Evolutionary conservation across 2,797 vertebrate species (phyloP), one percentile per base, ranked within the genome.

Genomic region (Hyperoplus lanceolatus): DNA sequence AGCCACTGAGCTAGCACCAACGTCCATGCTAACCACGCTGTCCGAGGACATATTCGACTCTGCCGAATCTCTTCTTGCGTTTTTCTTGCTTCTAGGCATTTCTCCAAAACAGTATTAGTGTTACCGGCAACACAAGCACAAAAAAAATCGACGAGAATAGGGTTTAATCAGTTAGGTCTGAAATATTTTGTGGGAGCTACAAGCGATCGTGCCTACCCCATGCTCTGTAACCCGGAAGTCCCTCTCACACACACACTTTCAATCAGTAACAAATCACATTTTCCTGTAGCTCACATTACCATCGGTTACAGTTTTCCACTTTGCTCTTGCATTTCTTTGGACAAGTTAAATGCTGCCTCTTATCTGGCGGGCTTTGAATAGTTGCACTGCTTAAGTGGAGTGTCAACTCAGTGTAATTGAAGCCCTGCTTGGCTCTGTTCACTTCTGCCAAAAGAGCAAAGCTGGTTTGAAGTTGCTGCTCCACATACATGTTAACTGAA

Each of bases 341-440:
- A 41, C 9, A 65, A 72, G 66, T 83, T 82, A 50, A 50, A 63
- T 51, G 42, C 60, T 61, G 45, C 55, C 16, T 83, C 64, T 68
- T 61, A 61, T 71, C 60, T 50, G 15, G 21, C 43, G 73, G 18
- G 6, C 43, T 75, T 81, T 65, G 7, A 70, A 36, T 39, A 64
- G 60, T 70, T 73, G 16, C 9, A 46, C 21, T 6, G 41, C 51
- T 79, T 76, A 41, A 64, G 45, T 60, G 9, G 41, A 65, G 53
- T 62, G 64, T 73, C 56, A 77, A 9, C 18, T 75, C 45, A 43
- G 58, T 50, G 21, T 14, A 70, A 1, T 78, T 53, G 53, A 54
- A 75, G 16, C 41, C n/a, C 14, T 51, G 41, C 16, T 36, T 55
- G 16, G 13, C 29, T 65, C 6, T 9, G 9, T 39, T 77, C 8